Evolutionary conservation across 2,797 vertebrate species (phyloP).

Genomic region (Craterocephalus amniculus): DNA sequence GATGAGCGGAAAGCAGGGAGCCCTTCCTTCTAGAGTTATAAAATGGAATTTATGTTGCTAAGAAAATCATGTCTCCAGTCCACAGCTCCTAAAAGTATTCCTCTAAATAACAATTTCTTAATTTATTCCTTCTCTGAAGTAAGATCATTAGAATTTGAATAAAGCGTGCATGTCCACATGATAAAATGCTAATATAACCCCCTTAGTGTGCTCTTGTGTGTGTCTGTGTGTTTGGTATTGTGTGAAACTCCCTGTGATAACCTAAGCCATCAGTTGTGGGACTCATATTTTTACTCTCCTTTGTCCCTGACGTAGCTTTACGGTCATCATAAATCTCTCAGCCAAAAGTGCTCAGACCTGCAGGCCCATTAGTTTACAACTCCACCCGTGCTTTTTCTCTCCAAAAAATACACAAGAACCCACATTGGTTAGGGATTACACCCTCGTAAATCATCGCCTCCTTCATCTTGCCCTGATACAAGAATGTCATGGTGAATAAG

Average conservation of each 20-base stretch:
- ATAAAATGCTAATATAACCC: constrained; percentile 73
- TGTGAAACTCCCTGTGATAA: constrained; percentile 63
- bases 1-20: constrained; percentile 77
- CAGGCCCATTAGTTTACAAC: constrained; percentile 85
- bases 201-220: constrained; percentile 56
- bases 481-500: constrained; percentile 72
- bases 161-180: constrained; percentile 84
- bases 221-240: constrained; percentile 40
- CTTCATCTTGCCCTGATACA: constrained; percentile 71
- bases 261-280: constrained; percentile 72
- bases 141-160: constrained; percentile 86
- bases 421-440: constrained; percentile 75
- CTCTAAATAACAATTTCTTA: constrained; percentile 89
- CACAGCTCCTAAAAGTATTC: constrained; percentile 86
- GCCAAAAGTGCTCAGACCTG: constrained; percentile 79
- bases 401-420: constrained; percentile 77
- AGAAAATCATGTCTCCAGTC: constrained; percentile 86
- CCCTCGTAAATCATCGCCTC: constrained; percentile 78
- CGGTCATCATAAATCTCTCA: constrained; percentile 81
- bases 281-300: constrained; percentile 75
- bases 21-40: constrained; percentile 89
- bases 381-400: constrained; percentile 70
- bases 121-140: constrained; percentile 86
- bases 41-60: constrained; percentile 89
- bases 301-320: constrained; percentile 83